These are phyloP conservation scores for Dolichomitus sp. DNA, from an alignment of 2,888 invertebrate genomes.

Conservation along the genomic window DNA sequence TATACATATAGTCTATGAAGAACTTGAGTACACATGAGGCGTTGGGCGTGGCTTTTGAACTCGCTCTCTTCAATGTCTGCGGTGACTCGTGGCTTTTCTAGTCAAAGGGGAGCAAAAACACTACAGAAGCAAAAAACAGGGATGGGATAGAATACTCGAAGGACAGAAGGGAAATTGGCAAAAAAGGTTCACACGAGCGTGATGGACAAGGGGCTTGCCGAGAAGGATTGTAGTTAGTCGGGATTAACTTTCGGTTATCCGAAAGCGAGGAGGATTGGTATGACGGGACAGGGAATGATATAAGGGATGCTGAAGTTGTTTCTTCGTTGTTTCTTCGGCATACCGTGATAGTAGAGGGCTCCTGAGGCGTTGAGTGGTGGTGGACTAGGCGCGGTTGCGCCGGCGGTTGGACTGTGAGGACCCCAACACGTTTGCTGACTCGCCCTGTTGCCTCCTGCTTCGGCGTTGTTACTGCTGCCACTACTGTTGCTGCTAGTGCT, in stretches of 20 bases:
- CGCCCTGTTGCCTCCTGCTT: constrained; percentile 68
- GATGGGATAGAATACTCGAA: constrained; percentile 2
- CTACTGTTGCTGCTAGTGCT: constrained; percentile 61
- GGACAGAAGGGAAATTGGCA: constrained; percentile 33
- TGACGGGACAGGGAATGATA: constrained; percentile 13
- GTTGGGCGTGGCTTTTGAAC: constrained; percentile 66
- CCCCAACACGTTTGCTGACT: constrained; percentile 89
- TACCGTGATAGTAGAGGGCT: constrained; percentile 85
- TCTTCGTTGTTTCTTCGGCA: constrained; percentile 52
- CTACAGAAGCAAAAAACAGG: background rate
- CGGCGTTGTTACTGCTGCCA: constrained; percentile 68
- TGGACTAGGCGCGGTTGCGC: constrained; percentile 89
- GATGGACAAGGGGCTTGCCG: constrained; percentile 36
- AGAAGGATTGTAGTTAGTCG: constrained; percentile 52
- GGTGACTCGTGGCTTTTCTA: constrained; percentile 44
- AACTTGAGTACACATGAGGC: constrained; percentile 22
- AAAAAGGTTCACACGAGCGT: constrained; percentile 55
- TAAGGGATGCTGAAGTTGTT: constrained; percentile 46
- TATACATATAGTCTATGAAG: constrained; percentile 8
- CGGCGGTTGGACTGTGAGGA: constrained; percentile 92
- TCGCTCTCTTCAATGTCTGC: constrained; percentile 28
- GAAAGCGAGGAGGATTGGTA: constrained; percentile 23
- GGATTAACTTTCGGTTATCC: constrained; percentile 37
- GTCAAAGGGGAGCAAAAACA: background rate
- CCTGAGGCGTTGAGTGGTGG: constrained; percentile 85